Evolutionary conservation across 2,888 invertebrate genomes (phyloP).

Genomic region (Plebejus melissa): DNA sequence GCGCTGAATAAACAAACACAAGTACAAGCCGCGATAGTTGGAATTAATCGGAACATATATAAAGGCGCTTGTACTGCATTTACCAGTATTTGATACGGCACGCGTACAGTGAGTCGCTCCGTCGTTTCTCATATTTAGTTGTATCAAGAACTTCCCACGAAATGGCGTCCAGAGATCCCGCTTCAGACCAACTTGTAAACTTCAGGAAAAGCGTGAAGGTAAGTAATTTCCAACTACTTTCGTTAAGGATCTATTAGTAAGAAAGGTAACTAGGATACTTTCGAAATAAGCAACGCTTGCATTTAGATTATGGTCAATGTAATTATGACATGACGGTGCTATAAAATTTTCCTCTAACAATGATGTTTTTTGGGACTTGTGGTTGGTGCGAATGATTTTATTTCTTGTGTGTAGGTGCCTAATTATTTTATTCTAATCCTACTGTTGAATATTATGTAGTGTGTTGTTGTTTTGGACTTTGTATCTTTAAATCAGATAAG

Average conservation of each 20-base stretch:
- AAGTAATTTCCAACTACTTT: constrained; percentile 41
- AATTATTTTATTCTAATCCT: neutral
- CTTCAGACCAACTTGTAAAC: constrained; percentile 81
- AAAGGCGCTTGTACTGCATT: constrained; percentile 45
- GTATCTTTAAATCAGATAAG: constrained; percentile 22
- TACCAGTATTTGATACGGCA: constrained; percentile 55
- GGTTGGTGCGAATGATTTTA: neutral
- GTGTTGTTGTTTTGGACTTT: constrained; percentile 30
- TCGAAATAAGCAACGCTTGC: neutral
- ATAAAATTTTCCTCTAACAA: neutral
- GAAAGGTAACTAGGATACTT: neutral
- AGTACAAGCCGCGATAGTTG: constrained; percentile 49
- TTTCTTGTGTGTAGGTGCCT: neutral
- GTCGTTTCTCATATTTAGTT: constrained; percentile 33
- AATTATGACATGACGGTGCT: constrained; percentile 2
- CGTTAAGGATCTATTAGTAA: neutral
- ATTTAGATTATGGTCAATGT: neutral
- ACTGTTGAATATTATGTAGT: neutral
- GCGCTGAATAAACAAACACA: neutral
- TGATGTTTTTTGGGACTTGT: neutral
- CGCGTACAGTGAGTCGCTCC: constrained; percentile 60
- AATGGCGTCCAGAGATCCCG: constrained; percentile 79
- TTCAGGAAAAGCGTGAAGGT: constrained; percentile 81
- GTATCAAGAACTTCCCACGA: constrained; percentile 32
- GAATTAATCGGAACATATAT: constrained; percentile 59